Evolutionary conservation across 1,140 invertebrate genomes (phyloP), one percentile per base, ranked within the genome.

Genomic region (Tribolium castaneum): DNA sequence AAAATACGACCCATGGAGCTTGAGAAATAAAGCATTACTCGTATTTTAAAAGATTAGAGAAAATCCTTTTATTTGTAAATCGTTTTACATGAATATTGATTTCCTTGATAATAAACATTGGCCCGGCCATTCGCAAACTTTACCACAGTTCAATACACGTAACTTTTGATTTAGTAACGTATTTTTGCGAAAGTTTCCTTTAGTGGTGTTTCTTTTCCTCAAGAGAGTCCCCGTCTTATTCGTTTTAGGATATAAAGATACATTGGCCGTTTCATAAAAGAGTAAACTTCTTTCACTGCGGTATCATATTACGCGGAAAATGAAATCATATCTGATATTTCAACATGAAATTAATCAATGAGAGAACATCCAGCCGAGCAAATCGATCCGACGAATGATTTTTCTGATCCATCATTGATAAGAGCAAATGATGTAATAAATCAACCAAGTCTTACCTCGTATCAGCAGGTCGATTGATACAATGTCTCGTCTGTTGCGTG

Each of bases 401-500:
- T 30, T 30, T 30, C 25, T 30, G 25, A 30, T 30, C 25, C 25
- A 30, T 30, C 25, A 62, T 30, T 30, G 59, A 66, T 66, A 66
- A 35, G 25, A 22, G 25, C 9, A 66, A 35, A 35, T 35, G 59
- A 66, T 66, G 59, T 22, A 66, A 66, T 35, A 66, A 66, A 34
- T 34, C 59, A 59, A 59, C 22, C 12, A 5, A 5, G 13, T 30
- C 49, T 80, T 59, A 84, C 83, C 83, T 83, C 10, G 82, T 80
- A 78, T 84, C 83, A 54, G 83, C 82, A 45, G 82, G 80, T 78
- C 82, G 75, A 16, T 75, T 81, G 35, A 90, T 85, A 78, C 90
- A 91, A 62, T 89, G 85, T 39, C 90, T 83, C 45, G 87, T 87
- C 82, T 91, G 90, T 59, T 89, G 86, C 0, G 90, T 88, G 12